Evolutionary conservation across 2,888 invertebrate genomes (phyloP), one percentile per base, ranked within the genome.

Genomic region (Dasysyrphus tricinctus): DNA sequence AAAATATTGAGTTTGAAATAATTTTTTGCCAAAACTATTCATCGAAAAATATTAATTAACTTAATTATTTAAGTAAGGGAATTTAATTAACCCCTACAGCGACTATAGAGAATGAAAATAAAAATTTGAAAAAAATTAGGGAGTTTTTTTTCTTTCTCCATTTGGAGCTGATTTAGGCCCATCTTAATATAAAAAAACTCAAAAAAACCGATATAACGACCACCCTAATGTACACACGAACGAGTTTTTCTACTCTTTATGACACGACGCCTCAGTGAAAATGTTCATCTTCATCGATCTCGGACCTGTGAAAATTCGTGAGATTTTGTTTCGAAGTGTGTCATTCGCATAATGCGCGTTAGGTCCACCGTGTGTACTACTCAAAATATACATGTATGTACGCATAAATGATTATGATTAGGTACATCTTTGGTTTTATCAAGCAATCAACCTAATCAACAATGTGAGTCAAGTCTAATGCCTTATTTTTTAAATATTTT

Each of bases 271-370:
- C 7, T 44, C 34, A 32, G 51, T 16, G 39, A 19, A 12, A 69
- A 39, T 61, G 9, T 32, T 61, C 54, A 44, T 61, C 24, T 44
- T 12, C 39, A 32, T 56, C 7, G 29, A 69, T 77, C 42, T 69
- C 5, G 24, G 47, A 59, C 56, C 24, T 76, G 39, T 37, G 69
- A 51, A 61, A 78, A 78, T 51, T 77, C 59, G 49, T 51, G 39
- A 39, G 49, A 70, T 70, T 29, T 63, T 70, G 63, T 12, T 73
- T 14, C 2, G 11, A 73, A 79, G 72, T 79, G 56, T 72, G 78
- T 63, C 65, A 73, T 47, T 49, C 16, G 39, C 3, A 39, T 57
- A n/a, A 73, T 65, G 56, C 47, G n/a, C 34, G 8, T 37, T 37
- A 49, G 49, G 32, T 16, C 34, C 11, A 65, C 6, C 9, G n/a